These are phyloP conservation scores for Ambastaia sidthimunki DNA, from an alignment of 2,797 vertebrate species.

Conservation along the genomic window DNA sequence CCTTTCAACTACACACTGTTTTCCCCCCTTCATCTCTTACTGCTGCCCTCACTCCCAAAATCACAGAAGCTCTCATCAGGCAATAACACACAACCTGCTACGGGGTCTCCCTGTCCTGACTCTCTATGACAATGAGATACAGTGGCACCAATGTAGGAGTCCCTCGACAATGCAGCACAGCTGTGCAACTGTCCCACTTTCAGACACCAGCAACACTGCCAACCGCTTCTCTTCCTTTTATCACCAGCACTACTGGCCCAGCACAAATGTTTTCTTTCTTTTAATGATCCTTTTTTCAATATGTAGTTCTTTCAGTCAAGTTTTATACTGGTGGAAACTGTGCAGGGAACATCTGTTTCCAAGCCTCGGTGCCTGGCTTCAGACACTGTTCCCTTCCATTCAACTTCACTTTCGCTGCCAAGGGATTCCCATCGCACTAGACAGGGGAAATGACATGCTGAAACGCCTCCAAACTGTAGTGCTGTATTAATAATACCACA, in stretches of 20 bases:
- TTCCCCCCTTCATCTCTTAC: constrained; percentile 7
- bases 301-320: constrained; percentile 64
- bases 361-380: constrained; percentile 43
- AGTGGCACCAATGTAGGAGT: constrained; percentile 77
- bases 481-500: constrained; percentile 74
- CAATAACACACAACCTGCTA: constrained; percentile 65
- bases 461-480: constrained; percentile 67
- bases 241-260: constrained; percentile 27
- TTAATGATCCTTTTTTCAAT: constrained; percentile 31
- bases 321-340: constrained; percentile 70
- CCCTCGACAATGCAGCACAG: constrained; percentile 76
- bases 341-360: constrained; percentile 76
- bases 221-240: constrained; percentile 44
- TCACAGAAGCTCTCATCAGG: constrained; percentile 54
- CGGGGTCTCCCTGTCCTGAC: constrained; percentile 39
- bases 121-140: constrained; percentile 63
- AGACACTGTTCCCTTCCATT: constrained; percentile 70
- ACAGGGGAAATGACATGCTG: constrained; percentile 67
- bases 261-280: constrained; percentile 42
- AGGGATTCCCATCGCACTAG: constrained; percentile 67
- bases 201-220: constrained; percentile 51
- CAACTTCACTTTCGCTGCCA: constrained; percentile 72
- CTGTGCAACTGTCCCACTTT: constrained; percentile 83
- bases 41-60: constrained; percentile 10
- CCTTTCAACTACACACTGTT: no score